These are phyloP conservation scores for Pan troglodytes DNA, from an alignment of 2,113 vertebrate genomes.

Conservation along the genomic window NHGRI_mPanTro3-v2.1_pri NC_072402.2:55925001-55925500, in stretches of 20 bases:
- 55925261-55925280: no score
- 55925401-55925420: no score
- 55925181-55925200: background rate
- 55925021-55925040: constrained; percentile 46
- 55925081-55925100: constrained; percentile 51
- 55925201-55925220: background rate
- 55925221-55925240: background rate
- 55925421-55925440: no score
- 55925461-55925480: no score
- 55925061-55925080: constrained; percentile 55
- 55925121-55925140: background rate
- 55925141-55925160: constrained; percentile 47
- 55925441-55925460: no score
- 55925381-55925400: no score
- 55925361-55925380: no score
- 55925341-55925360: no score
- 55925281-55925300: no score
- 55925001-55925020: constrained; percentile 47
- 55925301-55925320: no score
- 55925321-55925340: no score
- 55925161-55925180: background rate
- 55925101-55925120: constrained; percentile 1
- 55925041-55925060: background rate
- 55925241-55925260: background rate
- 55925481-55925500: no score